A percentile compares a stretch with the other conserved stretches of the same genome.
phyloP scores from a whole-genome alignment of 2,113 vertebrate genomes.

The Corythornis madagascariensis region DNA sequence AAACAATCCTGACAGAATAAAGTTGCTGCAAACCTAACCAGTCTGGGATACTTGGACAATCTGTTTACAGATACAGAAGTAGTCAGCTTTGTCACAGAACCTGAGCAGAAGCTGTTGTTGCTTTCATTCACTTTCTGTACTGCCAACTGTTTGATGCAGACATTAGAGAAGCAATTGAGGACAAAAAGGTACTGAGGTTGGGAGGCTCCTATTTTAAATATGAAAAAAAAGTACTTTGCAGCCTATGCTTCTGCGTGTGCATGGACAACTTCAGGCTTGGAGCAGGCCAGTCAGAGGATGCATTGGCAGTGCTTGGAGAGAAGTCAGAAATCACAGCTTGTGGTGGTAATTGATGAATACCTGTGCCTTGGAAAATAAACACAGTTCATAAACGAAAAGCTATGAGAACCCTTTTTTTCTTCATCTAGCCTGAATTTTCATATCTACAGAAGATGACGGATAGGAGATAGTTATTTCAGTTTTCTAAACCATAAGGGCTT shows the following conservation, averaged over 20 bases:
- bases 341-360: too few relatives aligned
- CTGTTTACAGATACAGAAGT: neutral
- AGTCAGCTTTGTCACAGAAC: neutral
- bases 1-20: neutral
- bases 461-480: neutral
- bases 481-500: neutral
- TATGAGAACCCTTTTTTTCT: neutral
- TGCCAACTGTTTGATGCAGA: neutral
- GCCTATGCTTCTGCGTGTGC: neutral
- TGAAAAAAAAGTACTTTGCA: neutral
- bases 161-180: neutral
- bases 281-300: fast-evolving
- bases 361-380: neutral
- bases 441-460: neutral
- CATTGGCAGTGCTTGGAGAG: neutral
- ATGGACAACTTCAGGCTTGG: neutral
- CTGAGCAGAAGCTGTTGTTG: fast-evolving
- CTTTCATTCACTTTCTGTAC: neutral
- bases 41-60: neutral
- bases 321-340: neutral
- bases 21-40: neutral
- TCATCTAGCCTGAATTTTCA: neutral
- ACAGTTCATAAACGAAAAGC: neutral
- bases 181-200: neutral
- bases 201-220: neutral